Conservation (phyloP, 1,140 invertebrate genomes). For the Formica selysi region DNA sequence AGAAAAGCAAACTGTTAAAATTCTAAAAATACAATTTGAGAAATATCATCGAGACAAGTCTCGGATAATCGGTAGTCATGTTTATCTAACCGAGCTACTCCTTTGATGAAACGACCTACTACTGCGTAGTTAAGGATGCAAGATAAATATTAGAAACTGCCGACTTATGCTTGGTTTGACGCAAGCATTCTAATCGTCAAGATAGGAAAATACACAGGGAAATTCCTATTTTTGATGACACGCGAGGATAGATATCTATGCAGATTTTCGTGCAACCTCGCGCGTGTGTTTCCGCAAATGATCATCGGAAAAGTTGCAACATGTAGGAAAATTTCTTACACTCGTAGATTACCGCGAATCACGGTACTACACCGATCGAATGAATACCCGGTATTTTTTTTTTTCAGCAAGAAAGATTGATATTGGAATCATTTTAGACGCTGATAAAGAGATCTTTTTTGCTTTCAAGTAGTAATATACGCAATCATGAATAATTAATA, state of each 20-base stretch:
- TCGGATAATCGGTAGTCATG: neutral
- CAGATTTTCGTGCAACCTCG: neutral
- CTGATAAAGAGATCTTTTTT: neutral
- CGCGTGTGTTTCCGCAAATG: neutral
- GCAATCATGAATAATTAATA: conserved; percentile 32
- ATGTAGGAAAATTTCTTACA: neutral
- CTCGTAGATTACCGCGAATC: conserved; percentile 8
- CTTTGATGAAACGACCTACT: neutral
- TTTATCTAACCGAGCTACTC: neutral
- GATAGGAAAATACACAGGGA: neutral
- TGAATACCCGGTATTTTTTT: neutral
- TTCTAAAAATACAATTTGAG: too few relatives aligned
- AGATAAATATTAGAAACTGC: neutral
- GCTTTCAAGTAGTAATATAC: neutral
- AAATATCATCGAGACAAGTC: too few relatives aligned
- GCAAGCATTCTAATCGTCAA: neutral
- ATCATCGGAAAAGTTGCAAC: neutral
- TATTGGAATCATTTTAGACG: neutral
- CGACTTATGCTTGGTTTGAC: neutral
- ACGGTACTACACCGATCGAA: neutral
- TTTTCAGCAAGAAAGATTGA: neutral
- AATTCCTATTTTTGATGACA: neutral
- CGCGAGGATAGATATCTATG: neutral
- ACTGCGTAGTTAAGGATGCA: neutral
- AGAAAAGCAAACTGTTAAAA: too few relatives aligned